A percentile compares a stretch with the other conserved stretches of the same genome.
Conservation (phyloP, 2,113 vertebrate species). For the Neolamprologus variostigma region DNA sequence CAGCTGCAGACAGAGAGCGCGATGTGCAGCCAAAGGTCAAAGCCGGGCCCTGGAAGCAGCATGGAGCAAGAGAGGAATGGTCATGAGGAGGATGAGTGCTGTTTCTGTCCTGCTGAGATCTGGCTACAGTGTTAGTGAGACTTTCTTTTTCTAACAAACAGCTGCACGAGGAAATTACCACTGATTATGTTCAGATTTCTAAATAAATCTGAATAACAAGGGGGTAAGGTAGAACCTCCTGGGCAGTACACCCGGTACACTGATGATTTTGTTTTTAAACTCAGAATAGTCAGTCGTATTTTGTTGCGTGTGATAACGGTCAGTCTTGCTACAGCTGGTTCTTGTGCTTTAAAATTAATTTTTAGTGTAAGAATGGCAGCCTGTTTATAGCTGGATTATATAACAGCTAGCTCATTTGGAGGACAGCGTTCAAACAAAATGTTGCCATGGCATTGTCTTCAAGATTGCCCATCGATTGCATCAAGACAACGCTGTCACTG, state of each 20-base stretch:
- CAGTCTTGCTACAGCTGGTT: neutral
- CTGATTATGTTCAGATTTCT: neutral
- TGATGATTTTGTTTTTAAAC: neutral
- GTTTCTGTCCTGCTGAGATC: slow-evolving; percentile 34
- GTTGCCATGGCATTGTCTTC: slow-evolving; percentile 26
- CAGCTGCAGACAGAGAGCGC: slow-evolving; percentile 42
- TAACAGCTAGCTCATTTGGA: neutral
- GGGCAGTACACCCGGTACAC: neutral
- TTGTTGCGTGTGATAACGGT: neutral
- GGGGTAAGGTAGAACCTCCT: neutral
- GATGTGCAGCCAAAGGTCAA: slow-evolving; percentile 44
- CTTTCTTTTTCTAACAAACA: neutral
- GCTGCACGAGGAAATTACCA: neutral
- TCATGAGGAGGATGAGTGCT: slow-evolving; percentile 45
- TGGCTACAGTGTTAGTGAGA: slow-evolving; percentile 10
- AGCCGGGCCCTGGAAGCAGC: slow-evolving; percentile 21
- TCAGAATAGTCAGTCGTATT: neutral
- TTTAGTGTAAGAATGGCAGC: neutral
- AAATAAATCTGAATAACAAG: neutral
- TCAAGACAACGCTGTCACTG: slow-evolving; percentile 9
- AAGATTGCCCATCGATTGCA: slow-evolving; percentile 3
- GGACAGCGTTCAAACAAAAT: slow-evolving; percentile 5
- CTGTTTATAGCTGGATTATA: neutral
- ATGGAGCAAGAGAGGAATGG: slow-evolving; percentile 26
- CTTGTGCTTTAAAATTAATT: neutral